Percentiles rank a stretch among this genome's conserved stretches.
phyloP scores from a whole-genome alignment of 1,140 invertebrate species.

The Ptiloglossa arizonensis region DNA sequence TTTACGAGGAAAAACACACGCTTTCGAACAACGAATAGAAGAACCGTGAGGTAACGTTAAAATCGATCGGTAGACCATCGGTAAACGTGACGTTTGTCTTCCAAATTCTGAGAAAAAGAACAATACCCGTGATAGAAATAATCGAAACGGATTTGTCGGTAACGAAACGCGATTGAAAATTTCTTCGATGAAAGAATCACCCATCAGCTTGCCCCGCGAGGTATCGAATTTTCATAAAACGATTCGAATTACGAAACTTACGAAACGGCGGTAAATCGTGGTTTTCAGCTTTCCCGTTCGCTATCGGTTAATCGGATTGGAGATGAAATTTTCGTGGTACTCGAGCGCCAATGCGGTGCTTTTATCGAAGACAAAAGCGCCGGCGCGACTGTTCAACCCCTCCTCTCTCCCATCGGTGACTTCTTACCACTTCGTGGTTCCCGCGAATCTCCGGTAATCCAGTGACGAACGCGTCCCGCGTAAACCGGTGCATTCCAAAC shows the following conservation, averaged over 20 bases:
- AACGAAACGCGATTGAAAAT: no score
- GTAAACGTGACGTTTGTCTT: no score
- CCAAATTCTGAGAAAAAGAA: no score
- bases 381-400: background rate
- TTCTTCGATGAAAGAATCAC: no score
- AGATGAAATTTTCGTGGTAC: background rate
- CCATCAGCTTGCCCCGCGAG: background rate
- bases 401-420: no score
- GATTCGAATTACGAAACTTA: background rate
- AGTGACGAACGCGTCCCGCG: background rate
- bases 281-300: background rate
- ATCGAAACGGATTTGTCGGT: no score
- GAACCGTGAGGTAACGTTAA: no score
- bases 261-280: background rate
- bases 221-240: background rate
- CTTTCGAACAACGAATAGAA: no score
- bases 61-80: no score
- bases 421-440: background rate
- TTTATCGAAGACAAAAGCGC: background rate
- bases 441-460: background rate
- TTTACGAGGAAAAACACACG: no score
- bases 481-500: background rate
- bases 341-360: background rate
- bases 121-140: no score
- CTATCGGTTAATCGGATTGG: constrained; percentile 21